These are phyloP conservation scores for Melanophora roralis DNA, from an alignment of 2,888 invertebrate genomes.

Conservation along the genomic window DNA sequence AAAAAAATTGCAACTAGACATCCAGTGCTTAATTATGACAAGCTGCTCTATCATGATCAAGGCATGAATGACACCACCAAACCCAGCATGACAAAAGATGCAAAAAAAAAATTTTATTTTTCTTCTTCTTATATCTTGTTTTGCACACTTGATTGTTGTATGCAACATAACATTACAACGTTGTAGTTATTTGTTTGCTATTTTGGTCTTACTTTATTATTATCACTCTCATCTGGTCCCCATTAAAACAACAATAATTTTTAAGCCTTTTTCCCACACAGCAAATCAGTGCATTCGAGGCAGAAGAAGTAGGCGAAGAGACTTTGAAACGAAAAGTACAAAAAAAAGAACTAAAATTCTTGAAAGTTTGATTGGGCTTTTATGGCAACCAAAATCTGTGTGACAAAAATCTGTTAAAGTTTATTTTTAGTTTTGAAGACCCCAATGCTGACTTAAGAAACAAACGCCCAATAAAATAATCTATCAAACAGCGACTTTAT, in stretches of 20 bases:
- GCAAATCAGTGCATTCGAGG: too few relatives aligned
- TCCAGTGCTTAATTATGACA: slow-evolving; percentile 73
- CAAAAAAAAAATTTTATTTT: slow-evolving; percentile 2
- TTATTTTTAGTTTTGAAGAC: too few relatives aligned
- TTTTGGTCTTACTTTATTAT: slow-evolving; percentile 10
- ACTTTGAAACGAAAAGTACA: too few relatives aligned
- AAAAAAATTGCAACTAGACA: slow-evolving; percentile 20
- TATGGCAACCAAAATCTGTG: too few relatives aligned
- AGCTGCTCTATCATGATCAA: slow-evolving; percentile 74
- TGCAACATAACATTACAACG: slow-evolving; percentile 1
- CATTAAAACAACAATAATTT: neutral
- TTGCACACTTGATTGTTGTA: neutral
- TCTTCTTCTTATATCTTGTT: neutral
- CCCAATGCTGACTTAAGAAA: too few relatives aligned
- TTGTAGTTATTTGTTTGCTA: slow-evolving; percentile 8
- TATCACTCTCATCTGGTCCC: neutral
- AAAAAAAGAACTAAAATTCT: too few relatives aligned
- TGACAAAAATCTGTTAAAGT: too few relatives aligned
- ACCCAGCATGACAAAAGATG: slow-evolving; percentile 29
- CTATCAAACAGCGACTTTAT: too few relatives aligned
- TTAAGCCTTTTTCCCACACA: slow-evolving; percentile 27
- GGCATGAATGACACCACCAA: slow-evolving; percentile 69
- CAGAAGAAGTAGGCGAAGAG: too few relatives aligned
- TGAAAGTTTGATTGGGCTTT: too few relatives aligned
- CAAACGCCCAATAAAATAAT: too few relatives aligned